phyloP scores from a whole-genome alignment of 1,140 invertebrate species.

The Philaenus spumarius region DNA sequence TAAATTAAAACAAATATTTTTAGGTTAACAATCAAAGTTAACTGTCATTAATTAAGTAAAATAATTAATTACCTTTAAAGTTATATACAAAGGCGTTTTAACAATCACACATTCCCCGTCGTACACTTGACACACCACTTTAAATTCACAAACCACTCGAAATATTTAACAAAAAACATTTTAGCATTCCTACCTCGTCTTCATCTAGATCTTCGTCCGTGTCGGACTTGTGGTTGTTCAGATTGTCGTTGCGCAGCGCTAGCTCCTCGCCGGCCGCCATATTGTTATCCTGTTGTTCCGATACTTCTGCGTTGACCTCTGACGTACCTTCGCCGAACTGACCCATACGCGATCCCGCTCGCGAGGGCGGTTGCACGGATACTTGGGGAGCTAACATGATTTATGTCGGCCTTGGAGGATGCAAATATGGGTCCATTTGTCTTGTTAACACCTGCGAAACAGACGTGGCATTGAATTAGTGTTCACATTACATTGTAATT shows the following conservation, averaged over 20 bases:
- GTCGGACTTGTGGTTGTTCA: slow-evolving; percentile 6
- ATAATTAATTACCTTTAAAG: no score
- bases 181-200: slow-evolving; percentile 11
- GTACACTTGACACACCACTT: no score
- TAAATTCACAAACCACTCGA: neutral
- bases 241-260: neutral
- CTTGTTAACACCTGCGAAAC: no score
- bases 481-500: no score
- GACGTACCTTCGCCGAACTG: neutral
- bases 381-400: slow-evolving; percentile 13
- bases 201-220: slow-evolving; percentile 17
- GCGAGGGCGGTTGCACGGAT: slow-evolving; percentile 2
- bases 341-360: slow-evolving; percentile 3
- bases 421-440: no score
- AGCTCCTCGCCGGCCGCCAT: slow-evolving; percentile 7
- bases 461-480: no score
- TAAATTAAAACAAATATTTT: no score
- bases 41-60: no score
- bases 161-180: neutral
- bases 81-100: no score
- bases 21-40: no score
- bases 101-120: no score
- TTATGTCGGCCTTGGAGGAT: no score
- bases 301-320: neutral
- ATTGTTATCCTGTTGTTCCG: neutral